Base-by-base conservation (phyloP, 2,888 invertebrate genomes). In the Actias luna region DNA sequence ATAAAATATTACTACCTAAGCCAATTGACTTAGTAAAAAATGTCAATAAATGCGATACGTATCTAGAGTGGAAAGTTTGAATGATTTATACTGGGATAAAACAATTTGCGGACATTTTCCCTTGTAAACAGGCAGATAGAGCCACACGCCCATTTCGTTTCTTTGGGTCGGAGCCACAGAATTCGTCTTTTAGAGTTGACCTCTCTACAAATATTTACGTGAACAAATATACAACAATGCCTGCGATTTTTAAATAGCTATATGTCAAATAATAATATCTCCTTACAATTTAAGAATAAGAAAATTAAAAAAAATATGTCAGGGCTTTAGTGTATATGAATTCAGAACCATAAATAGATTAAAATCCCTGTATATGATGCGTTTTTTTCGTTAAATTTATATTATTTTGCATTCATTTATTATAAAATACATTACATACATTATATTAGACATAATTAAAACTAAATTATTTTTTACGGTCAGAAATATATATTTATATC, bases 41-140 rank as follows among this genome's bases (percentile, higher is more conserved):
- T 59, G 18, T 25, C 12, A 16, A 42, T 33, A 42, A 55, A 50
- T 58, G 22, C 33, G 12, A 16, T 10, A 33, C 12, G 31, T 7
- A 33, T 22, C 50, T 18, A 64, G 16, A 42, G 27, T 42, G 39
- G 25, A 67, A 72, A 61, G 63, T 35, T n/a, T 63, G 59, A 67
- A 62, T 59, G 63, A 69, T 70, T 69, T 71, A 71, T 68, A 59
- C 62, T 27, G 64, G 65, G 59, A 63, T 66, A 50, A 65, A 76
- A 75, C 72, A 73, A 74, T 77, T 76, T 71, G 72, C 62, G 73
- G 68, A 63, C 68, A 69, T 71, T 68, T 64, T 67, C 68, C 65
- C 65, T 61, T 71, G 66, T 59, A 61, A 66, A 65, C 67, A 69
- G 74, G 64, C 73, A 65, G 63, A 64, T 63, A 33, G 57, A 59